Conservation (phyloP, 2,888 invertebrate genomes). For the Sepioteuthis lessoniana region DNA sequence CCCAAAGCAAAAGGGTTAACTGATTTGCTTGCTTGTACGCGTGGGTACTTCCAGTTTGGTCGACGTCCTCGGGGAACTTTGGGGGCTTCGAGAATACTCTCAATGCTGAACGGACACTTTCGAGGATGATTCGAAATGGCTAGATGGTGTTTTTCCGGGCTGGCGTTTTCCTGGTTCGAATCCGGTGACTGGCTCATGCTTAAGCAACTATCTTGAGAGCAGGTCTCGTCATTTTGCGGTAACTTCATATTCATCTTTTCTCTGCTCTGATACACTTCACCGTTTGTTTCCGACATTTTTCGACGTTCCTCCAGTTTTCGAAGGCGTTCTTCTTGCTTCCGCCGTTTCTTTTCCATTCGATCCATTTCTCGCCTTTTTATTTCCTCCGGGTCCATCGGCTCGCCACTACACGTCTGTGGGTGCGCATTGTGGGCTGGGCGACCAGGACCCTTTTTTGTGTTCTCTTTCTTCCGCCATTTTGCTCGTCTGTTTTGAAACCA, state of each 20-base stretch:
- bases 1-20: constrained; percentile 72
- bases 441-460: constrained; percentile 98
- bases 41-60: constrained; percentile 77
- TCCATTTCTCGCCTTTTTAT: constrained; percentile 74
- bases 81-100: constrained; percentile 75
- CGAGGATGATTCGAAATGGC: constrained; percentile 25
- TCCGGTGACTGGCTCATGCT: constrained; percentile 36
- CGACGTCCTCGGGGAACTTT: constrained; percentile 76
- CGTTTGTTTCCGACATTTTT: constrained; percentile 49
- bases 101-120: constrained; percentile 75
- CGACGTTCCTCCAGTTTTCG: constrained; percentile 79
- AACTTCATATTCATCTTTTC: background rate
- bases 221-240: background rate
- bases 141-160: background rate
- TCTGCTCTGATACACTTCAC: background rate
- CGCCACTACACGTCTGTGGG: constrained; percentile 96
- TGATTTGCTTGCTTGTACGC: constrained; percentile 77
- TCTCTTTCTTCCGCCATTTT: constrained; percentile 99
- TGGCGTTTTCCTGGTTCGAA: constrained; percentile 19
- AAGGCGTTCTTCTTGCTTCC: constrained; percentile 92
- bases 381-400: constrained; percentile 90
- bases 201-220: constrained; percentile 39
- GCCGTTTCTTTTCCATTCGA: constrained; percentile 79
- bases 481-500: constrained; percentile 99
- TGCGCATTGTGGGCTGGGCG: constrained; percentile 98